phyloP scores from a whole-genome alignment of 2,113 vertebrate genomes.

The Hydrolagus affinis region DNA sequence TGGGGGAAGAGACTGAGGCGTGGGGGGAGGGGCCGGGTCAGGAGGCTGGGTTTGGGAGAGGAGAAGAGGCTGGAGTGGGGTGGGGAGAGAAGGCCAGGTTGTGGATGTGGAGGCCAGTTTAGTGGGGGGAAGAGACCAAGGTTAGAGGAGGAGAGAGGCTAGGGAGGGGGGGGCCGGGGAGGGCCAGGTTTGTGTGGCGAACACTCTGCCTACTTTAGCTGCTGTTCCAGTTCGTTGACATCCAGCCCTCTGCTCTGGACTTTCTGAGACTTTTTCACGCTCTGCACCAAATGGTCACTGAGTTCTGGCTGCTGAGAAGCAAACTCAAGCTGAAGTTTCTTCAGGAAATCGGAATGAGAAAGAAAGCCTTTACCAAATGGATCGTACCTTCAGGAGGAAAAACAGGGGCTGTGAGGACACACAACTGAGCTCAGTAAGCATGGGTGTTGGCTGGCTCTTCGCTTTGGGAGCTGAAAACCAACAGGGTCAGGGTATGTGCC shows the following conservation, averaged over 20 bases:
- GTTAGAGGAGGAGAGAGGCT: neutral
- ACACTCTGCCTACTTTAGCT: slow-evolving; percentile 41
- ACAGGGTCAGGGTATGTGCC: neutral
- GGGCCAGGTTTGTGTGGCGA: neutral
- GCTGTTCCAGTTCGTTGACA: slow-evolving; percentile 40
- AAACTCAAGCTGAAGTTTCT: slow-evolving; percentile 45
- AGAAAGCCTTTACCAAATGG: slow-evolving; percentile 48
- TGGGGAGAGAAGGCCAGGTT: too few species aligned
- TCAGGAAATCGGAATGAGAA: slow-evolving; percentile 54
- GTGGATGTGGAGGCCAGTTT: too few species aligned
- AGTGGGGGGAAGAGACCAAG: too few species aligned
- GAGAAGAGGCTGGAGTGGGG: neutral
- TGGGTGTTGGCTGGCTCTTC: neutral
- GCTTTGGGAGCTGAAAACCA: neutral
- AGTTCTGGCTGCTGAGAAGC: slow-evolving; percentile 22
- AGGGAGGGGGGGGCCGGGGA: too few species aligned
- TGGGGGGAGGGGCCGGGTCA: too few species aligned
- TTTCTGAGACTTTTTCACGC: slow-evolving; percentile 41
- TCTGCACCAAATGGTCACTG: slow-evolving; percentile 41
- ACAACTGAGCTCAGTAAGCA: neutral
- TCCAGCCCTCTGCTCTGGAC: slow-evolving; percentile 36
- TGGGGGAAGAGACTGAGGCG: too few species aligned
- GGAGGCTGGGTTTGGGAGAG: too few species aligned
- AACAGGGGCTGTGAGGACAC: neutral
- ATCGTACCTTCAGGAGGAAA: slow-evolving; percentile 51